These are phyloP conservation scores for Halyomorpha halys DNA, from an alignment of 1,140 invertebrate genomes.

Conservation along the genomic window DNA sequence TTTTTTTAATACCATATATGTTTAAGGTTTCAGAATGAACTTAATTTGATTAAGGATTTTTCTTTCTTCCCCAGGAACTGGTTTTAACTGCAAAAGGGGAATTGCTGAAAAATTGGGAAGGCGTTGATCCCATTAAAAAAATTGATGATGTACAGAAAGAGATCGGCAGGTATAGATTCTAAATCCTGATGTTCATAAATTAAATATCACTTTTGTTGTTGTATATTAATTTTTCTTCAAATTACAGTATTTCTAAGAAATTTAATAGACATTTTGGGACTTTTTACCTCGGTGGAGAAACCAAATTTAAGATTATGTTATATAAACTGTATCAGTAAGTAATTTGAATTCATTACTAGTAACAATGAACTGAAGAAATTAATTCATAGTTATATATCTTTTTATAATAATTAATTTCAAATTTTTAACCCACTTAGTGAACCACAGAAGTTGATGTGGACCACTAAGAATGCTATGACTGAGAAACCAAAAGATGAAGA, in stretches of 20 bases:
- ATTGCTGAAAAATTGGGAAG: constrained; percentile 21
- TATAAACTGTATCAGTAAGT: constrained; percentile 10
- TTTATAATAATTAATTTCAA: too few relatives aligned
- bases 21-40: too few relatives aligned
- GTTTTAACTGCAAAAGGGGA: constrained; percentile 21
- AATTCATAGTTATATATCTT: too few relatives aligned
- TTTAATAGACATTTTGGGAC: constrained; percentile 3
- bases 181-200: neutral
- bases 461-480: neutral
- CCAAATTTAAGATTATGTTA: neutral
- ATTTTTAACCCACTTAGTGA: neutral
- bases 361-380: too few relatives aligned
- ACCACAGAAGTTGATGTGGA: neutral
- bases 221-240: neutral
- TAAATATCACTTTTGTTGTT: neutral
- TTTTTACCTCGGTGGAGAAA: constrained; percentile 12
- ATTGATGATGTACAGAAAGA: constrained; percentile 19
- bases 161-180: neutral
- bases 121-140: constrained; percentile 14
- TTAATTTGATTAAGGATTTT: neutral
- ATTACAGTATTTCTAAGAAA: constrained; percentile 15
- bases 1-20: too few relatives aligned
- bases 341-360: neutral
- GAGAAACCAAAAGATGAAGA: neutral
- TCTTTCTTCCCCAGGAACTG: constrained; percentile 13